These are phyloP conservation scores for Plebejus argus DNA, from an alignment of 2,888 invertebrate species.

Conservation along the genomic window DNA sequence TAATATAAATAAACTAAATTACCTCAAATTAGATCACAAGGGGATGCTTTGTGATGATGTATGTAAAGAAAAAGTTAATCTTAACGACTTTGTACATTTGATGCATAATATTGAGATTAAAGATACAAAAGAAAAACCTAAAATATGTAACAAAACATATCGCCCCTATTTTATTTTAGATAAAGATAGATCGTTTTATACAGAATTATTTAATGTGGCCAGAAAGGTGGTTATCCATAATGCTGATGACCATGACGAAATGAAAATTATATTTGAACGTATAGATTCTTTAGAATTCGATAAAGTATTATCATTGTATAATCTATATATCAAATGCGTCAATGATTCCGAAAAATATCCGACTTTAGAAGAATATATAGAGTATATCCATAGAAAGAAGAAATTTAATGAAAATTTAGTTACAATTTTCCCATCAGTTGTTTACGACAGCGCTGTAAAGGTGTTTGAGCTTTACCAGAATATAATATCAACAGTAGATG, in stretches of 20 bases:
- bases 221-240: conserved; percentile 45
- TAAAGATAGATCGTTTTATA: conserved; percentile 48
- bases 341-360: conserved; percentile 40
- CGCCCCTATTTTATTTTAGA: conserved; percentile 48
- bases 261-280: conserved; percentile 41
- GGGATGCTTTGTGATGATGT: conserved; percentile 44
- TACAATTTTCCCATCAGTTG: conserved; percentile 42
- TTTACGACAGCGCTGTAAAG: conserved; percentile 19
- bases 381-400: conserved; percentile 42
- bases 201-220: conserved; percentile 42
- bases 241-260: conserved; percentile 40
- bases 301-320: conserved; percentile 42
- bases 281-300: conserved; percentile 45
- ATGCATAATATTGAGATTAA: conserved; percentile 42
- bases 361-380: conserved; percentile 39
- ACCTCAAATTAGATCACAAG: conserved; percentile 49
- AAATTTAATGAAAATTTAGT: conserved; percentile 40
- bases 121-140: conserved; percentile 28
- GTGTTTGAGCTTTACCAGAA: conserved; percentile 40
- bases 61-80: conserved; percentile 44
- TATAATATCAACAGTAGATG: conserved; percentile 37
- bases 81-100: conserved; percentile 48
- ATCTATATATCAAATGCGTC: conserved; percentile 42
- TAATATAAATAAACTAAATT: conserved; percentile 50
- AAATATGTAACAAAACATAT: conserved; percentile 47